phyloP scores from a whole-genome alignment of 64 coral and sea anemone species.

The Pocillopora verrucosa region DNA sequence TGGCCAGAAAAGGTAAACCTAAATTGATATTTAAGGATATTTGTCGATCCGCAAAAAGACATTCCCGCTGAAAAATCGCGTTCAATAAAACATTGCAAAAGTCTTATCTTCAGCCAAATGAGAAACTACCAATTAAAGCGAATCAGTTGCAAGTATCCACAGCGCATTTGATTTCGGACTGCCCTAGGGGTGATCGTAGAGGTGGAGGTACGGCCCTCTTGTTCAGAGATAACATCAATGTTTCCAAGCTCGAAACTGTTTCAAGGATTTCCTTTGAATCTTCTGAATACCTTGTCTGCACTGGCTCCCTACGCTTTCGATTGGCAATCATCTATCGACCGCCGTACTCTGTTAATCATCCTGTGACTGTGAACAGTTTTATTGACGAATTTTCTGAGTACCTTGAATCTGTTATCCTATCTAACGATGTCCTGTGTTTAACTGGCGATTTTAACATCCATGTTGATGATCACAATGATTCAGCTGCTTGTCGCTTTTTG shows the following conservation, averaged over 20 bases:
- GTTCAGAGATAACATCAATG: neutral
- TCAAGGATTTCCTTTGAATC: neutral
- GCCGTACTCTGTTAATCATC: neutral
- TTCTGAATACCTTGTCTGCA: neutral
- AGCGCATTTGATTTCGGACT: too few relatives aligned
- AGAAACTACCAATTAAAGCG: too few relatives aligned
- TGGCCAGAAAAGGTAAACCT: too few relatives aligned
- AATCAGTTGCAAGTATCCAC: too few relatives aligned
- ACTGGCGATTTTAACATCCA: neutral
- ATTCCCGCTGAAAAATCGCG: too few relatives aligned
- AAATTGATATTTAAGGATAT: too few relatives aligned
- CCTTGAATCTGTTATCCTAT: constrained; percentile 3
- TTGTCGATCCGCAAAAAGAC: too few relatives aligned
- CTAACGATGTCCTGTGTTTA: neutral
- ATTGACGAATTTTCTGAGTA: neutral
- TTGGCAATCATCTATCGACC: neutral
- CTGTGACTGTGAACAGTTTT: neutral
- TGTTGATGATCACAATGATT: too few relatives aligned
- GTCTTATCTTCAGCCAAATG: too few relatives aligned
- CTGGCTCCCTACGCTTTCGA: neutral
- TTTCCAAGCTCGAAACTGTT: neutral
- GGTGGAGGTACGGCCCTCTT: neutral
- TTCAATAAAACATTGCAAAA: too few relatives aligned
- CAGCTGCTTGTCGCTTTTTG: neutral
- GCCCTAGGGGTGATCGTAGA: neutral